Evolutionary conservation across 2,113 vertebrate species (phyloP).

Genomic region (Ophiodon elongatus): DNA sequence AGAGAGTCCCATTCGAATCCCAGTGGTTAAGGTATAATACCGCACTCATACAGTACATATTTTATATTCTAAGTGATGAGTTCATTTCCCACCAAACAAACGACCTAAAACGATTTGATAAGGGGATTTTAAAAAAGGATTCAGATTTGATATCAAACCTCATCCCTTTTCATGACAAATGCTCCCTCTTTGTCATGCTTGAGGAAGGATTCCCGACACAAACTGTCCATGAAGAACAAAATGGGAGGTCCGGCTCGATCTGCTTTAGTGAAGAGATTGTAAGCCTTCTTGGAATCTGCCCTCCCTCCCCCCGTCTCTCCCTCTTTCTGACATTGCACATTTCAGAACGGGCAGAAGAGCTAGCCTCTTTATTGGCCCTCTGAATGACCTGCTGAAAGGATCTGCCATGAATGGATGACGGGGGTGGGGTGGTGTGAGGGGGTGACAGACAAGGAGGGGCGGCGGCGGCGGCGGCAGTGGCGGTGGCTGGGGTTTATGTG

Average conservation of each 20-base stretch:
- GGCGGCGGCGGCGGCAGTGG: not conserved
- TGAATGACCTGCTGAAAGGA: slow-evolving; percentile 81
- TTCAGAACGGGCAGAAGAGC: slow-evolving; percentile 69
- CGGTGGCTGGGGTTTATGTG: slow-evolving; percentile 50
- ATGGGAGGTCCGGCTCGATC: slow-evolving; percentile 43
- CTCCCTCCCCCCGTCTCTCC: slow-evolving; percentile 21
- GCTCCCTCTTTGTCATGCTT: slow-evolving; percentile 9
- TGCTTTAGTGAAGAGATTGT: slow-evolving; percentile 44
- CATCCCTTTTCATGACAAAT: slow-evolving; percentile 12
- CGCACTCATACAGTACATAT: not conserved
- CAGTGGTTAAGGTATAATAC: not conserved
- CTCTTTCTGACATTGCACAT: slow-evolving; percentile 76
- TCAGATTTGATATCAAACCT: not conserved
- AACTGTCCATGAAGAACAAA: slow-evolving; percentile 24
- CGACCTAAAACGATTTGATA: not conserved
- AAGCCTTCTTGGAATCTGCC: slow-evolving; percentile 68
- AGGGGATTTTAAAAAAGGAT: not conserved
- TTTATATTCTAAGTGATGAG: not conserved
- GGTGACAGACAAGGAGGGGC: slow-evolving; percentile 38
- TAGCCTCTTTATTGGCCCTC: slow-evolving; percentile 77
- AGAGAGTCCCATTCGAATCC: not conserved
- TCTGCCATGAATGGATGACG: slow-evolving; percentile 74
- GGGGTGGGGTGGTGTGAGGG: slow-evolving; percentile 61
- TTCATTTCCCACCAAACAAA: not conserved
- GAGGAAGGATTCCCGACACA: slow-evolving; percentile 18